Evolutionary conservation across 92 coral and sea anemone genomes (phyloP).

Genomic region (Palythoa grandis): DNA sequence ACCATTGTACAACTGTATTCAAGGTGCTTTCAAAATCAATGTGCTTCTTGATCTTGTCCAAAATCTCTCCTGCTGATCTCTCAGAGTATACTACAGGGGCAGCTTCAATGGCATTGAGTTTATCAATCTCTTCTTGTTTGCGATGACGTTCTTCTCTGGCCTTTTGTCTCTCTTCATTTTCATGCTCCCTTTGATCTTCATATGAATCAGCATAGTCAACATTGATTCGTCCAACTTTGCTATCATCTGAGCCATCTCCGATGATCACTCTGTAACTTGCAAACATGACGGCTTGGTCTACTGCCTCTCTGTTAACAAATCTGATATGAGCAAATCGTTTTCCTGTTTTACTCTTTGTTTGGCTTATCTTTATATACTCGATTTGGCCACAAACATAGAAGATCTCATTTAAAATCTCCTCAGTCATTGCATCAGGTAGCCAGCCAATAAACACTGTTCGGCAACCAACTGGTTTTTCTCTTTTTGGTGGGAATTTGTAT

Average conservation of each 20-base stretch:
- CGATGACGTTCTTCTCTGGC: constrained; percentile 66
- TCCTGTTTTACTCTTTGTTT: constrained; percentile 42
- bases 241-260: constrained; percentile 55
- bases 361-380: constrained; percentile 56
- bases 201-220: constrained; percentile 69
- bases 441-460: constrained; percentile 72
- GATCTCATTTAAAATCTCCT: constrained; percentile 67
- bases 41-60: constrained; percentile 61
- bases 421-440: constrained; percentile 65
- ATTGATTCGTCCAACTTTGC: constrained; percentile 62
- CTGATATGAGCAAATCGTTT: constrained; percentile 66
- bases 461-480: constrained; percentile 75
- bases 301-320: constrained; percentile 59
- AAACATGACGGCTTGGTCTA: constrained; percentile 72
- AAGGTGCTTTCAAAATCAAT: constrained; percentile 53
- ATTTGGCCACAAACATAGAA: constrained; percentile 74
- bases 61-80: constrained; percentile 52
- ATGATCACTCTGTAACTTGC: constrained; percentile 70
- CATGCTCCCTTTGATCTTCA: constrained; percentile 54
- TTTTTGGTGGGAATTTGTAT: constrained; percentile 46
- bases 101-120: constrained; percentile 31
- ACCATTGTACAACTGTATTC: constrained; percentile 70
- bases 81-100: constrained; percentile 25
- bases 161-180: constrained; percentile 40
- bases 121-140: constrained; percentile 22